Percentiles rank a stretch among this genome's conserved stretches.
Conservation (phyloP, 2,797 vertebrate genomes). For the Fistularia commersonii region DNA sequence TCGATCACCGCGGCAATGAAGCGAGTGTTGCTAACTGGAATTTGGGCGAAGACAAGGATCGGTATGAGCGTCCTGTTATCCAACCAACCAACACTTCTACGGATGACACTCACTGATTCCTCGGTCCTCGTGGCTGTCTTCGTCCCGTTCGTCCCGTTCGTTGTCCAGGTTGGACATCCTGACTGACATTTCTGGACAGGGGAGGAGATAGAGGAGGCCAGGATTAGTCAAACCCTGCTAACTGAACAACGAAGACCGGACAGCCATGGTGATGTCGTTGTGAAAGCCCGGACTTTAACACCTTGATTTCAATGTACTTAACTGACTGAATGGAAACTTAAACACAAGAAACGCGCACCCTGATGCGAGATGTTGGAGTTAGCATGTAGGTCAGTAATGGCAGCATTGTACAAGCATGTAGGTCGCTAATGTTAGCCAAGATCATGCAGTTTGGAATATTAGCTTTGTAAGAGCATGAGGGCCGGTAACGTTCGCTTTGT, state of each 20-base stretch:
- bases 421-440: no score
- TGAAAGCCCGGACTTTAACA: no score
- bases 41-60: conserved; percentile 26
- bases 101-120: conserved; percentile 87
- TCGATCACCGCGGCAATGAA: conserved; percentile 98
- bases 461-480: no score
- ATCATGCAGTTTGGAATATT: no score
- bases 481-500: no score
- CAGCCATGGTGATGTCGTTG: background rate
- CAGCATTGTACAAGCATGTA: no score
- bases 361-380: no score
- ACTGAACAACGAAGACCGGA: conserved; percentile 6
- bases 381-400: no score
- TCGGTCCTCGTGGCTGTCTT: conserved; percentile 95
- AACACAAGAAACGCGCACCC: no score
- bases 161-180: conserved; percentile 99
- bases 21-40: conserved; percentile 92
- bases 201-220: background rate
- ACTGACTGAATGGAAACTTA: no score
- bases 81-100: background rate
- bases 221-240: no score
- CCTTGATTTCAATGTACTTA: no score
- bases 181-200: conserved; percentile 91
- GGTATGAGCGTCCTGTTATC: background rate
- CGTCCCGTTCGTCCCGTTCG: conserved; percentile 92